Evolutionary conservation across 2,888 invertebrate genomes (phyloP), one percentile per base, ranked within the genome.

Genomic region (Stenodera caucasica): DNA sequence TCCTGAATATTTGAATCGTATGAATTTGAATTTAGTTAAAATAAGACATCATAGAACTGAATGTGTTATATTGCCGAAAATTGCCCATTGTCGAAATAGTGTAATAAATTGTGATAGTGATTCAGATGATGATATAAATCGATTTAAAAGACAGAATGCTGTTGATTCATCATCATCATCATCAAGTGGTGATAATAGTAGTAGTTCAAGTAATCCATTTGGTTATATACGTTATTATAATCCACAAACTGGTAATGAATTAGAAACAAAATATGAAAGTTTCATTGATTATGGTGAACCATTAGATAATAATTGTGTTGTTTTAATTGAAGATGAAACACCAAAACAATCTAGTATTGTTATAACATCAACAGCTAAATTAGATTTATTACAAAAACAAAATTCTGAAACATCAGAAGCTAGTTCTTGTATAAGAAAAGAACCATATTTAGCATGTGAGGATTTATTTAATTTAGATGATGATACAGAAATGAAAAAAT

Each of bases 161-260:
- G 26, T 63, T 1, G 58, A 55, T 56, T 56, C 65, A 52, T 68
- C 68, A 15, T 64, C 65, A n/a, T 23, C 37, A 18, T 62, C 55
- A 53, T 62, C 79, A 62, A 63, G 80, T 66, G 76, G 78, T 45
- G 83, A 82, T 58, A 80, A 80, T n/a, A 79, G 80, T 53, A 82
- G 82, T 78, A 83, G 83, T 81, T 83, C 83, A 1, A 85, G 84
- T 73, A 85, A 85, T 74, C 87, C 87, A 0, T 85, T 85, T 76
- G 89, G 89, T 40, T 90, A 88, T 71, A 84, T 90, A 26, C 83
- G 87, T 53, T 89, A 88, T 78, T 86, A 85, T 70, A 85, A 88
- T 67, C 70, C 82, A 75, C 59, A 80, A 71, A 84, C 83, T 59
- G 77, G 82, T 37, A 74, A 72, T 69, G 80, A 81, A 70, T 64